Evolutionary conservation across 2,113 vertebrate species (phyloP).

Genomic region (Leptosomus discolor): DNA sequence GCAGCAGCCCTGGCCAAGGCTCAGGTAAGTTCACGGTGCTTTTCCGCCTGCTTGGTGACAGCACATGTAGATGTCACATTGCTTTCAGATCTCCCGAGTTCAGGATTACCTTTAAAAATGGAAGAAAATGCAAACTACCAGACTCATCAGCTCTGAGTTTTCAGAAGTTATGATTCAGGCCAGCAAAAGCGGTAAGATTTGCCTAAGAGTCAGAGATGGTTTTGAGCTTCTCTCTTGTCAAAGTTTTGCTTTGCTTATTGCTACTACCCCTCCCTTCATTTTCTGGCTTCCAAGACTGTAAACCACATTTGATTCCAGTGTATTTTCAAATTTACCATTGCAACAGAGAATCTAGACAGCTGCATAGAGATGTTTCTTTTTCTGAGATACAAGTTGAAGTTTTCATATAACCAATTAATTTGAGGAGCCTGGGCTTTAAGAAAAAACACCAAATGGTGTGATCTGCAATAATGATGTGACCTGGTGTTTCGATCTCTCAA

Average conservation of each 20-base stretch:
- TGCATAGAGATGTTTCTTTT: neutral
- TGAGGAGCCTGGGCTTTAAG: fast-evolving
- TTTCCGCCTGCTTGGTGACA: neutral
- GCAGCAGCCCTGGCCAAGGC: neutral
- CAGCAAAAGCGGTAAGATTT: neutral
- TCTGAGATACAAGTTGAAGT: neutral
- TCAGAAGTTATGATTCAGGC: neutral
- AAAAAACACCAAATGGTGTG: neutral
- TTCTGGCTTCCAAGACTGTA: neutral
- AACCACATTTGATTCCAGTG: neutral
- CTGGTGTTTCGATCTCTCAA: neutral
- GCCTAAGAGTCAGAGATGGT: neutral
- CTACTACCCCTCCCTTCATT: fast-evolving
- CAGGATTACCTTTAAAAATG: neutral
- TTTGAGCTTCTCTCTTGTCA: neutral
- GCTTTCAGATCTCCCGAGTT: neutral
- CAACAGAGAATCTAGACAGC: neutral
- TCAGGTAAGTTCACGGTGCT: fast-evolving
- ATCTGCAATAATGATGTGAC: neutral
- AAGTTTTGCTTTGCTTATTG: neutral
- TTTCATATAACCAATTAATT: neutral
- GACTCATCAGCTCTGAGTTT: neutral
- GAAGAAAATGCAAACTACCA: neutral
- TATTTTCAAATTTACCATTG: neutral
- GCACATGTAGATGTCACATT: fast-evolving